A percentile compares a stretch with the other conserved stretches of the same genome.
Evolutionary conservation across 2,113 vertebrate genomes (phyloP).

Genomic region (Chaenocephalus aceratus): DNA sequence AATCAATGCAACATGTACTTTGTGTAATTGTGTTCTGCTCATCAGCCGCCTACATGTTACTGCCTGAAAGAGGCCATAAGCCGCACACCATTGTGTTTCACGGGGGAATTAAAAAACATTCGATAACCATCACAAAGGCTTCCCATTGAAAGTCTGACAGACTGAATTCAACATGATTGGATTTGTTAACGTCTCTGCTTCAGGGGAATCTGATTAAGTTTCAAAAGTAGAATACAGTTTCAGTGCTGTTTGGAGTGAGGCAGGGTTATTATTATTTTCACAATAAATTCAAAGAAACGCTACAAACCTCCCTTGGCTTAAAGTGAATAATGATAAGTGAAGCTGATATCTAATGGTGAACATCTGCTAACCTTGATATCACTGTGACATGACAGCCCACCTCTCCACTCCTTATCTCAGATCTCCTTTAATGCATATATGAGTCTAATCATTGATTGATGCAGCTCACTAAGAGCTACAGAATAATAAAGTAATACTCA

Average conservation of each 20-base stretch:
- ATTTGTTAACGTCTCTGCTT: constrained; percentile 25
- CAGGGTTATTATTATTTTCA: constrained; percentile 32
- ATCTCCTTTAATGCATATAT: constrained; percentile 41
- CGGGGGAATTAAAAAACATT: constrained; percentile 40
- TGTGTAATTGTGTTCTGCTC: constrained; percentile 46
- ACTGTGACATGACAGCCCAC: constrained; percentile 12
- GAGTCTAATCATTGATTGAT: constrained; percentile 56
- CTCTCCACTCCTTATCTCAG: constrained; percentile 14
- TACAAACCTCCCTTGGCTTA: constrained; percentile 13
- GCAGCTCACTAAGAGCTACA: constrained; percentile 57
- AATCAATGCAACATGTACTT: constrained; percentile 46
- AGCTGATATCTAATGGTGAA: constrained; percentile 27
- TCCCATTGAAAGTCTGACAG: constrained; percentile 37
- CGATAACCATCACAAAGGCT: constrained; percentile 39
- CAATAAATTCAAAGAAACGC: constrained; percentile 30
- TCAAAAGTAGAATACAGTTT: constrained; percentile 21
- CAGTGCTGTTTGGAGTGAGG: constrained; percentile 16
- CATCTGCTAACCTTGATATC: constrained; percentile 33
- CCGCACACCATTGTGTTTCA: constrained; percentile 44
- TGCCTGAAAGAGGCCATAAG: constrained; percentile 51
- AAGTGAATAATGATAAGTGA: constrained; percentile 32
- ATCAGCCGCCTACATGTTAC: constrained; percentile 49
- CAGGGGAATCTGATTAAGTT: constrained; percentile 36
- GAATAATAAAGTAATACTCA: constrained; percentile 60
- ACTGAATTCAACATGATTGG: constrained; percentile 35